These are phyloP conservation scores for Nyleta sp. DNA, from an alignment of 2,888 invertebrate species.

Conservation along the genomic window DNA sequence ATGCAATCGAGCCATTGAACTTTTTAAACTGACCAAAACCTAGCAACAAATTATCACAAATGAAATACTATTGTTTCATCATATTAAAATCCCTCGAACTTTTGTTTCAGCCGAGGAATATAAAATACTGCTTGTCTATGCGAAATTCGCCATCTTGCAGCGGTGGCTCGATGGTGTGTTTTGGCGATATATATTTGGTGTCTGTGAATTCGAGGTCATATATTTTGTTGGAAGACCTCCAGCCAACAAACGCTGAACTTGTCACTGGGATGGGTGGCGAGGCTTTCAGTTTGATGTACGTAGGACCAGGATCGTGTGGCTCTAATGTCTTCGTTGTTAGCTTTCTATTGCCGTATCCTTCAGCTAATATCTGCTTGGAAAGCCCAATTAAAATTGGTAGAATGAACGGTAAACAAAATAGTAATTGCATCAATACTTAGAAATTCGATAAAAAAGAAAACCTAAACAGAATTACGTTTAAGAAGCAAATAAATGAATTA, in stretches of 20 bases:
- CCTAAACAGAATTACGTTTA: too few species aligned
- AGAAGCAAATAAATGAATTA: too few species aligned
- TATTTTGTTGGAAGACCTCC: conserved; percentile 78
- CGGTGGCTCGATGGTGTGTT: conserved; percentile 79
- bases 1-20: too few species aligned
- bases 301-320: conserved; percentile 1
- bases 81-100: too few species aligned
- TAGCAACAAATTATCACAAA: too few species aligned
- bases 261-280: conserved; percentile 74
- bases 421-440: too few species aligned
- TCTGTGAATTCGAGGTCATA: conserved; percentile 36
- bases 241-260: conserved; percentile 82
- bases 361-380: conserved; percentile 69
- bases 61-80: too few species aligned
- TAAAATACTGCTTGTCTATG: conserved; percentile 72
- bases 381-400: not conserved
- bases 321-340: conserved; percentile 69
- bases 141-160: conserved; percentile 68
- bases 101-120: conserved; percentile 71
- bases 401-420: too few species aligned
- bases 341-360: conserved; percentile 72
- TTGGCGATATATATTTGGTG: conserved; percentile 80
- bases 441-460: too few species aligned
- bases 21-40: too few species aligned
- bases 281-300: conserved; percentile 63